Conservation (phyloP, 1,140 invertebrate species). For the Octopus bimaculoides region DNA sequence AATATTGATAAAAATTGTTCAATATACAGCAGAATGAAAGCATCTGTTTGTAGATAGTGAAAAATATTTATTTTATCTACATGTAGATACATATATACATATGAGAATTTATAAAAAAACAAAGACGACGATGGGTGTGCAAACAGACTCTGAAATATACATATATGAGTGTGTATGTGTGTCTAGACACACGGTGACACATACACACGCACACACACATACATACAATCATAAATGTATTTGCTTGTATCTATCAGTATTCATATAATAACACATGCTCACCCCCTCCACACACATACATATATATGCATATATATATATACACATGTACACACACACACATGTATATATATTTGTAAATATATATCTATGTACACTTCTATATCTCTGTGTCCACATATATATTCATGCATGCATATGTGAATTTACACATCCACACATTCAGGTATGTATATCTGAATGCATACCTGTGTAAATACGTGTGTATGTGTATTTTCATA, state of each 20-base stretch:
- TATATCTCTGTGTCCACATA: no score
- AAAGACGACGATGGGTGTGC: not conserved
- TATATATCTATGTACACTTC: no score
- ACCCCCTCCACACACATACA: not conserved
- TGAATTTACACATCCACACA: no score
- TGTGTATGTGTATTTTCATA: no score
- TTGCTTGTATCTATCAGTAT: not conserved
- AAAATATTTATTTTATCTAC: not conserved
- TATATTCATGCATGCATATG: no score
- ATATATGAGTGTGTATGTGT: not conserved
- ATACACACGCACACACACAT: not conserved
- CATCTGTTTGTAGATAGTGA: not conserved
- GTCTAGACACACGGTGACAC: not conserved
- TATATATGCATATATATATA: not conserved
- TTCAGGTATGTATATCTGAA: no score
- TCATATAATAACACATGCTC: not conserved
- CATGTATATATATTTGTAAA: no score
- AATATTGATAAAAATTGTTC: no score
- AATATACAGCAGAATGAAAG: not conserved
- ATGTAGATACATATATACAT: not conserved
- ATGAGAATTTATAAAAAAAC: not conserved
- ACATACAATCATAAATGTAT: not conserved
- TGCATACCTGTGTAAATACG: no score
- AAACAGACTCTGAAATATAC: not conserved
- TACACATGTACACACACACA: not conserved